Evolutionary conservation across 2,888 invertebrate species (phyloP), one percentile per base, ranked within the genome.

Genomic region (Nephrotoma flavescens): DNA sequence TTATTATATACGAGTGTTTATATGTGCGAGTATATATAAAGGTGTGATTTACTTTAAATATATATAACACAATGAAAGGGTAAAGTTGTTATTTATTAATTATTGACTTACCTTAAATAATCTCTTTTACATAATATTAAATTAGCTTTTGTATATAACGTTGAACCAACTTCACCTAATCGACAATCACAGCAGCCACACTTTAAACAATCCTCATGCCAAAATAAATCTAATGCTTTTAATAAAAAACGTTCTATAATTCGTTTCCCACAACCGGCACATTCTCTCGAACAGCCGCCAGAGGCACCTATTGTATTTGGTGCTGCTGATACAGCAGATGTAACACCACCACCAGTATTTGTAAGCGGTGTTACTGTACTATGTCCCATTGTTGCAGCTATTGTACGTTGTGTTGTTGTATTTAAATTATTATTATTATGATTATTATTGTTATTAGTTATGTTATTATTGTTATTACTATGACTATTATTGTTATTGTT

Each of bases 161-260:
- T 97, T 87, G 97, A 96, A 88, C 97, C 97, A 71, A 97, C 97
- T 92, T 98, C 97, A 0, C 97, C 97, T n/a, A 98, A 94, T 86
- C 97, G 93, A 91, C 97, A 97, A 92, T 97, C 97, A 90, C 98
- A 98, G 92, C 97, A 97, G 87, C 97, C 96, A 90, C 97, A 97
- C 90, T 97, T 97, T 88, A 98, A 94, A 90, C 97, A 97, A 92
- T 97, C 97, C 89, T 98, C 97, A 92, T 98, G 98, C 97, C 98
- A 98, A 92, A 95, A 96, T 90, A 97, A 93, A 91, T 97, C 97
- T 92, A 97, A 93, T 0, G 97, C 97, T 90, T 96, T 96, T 89
- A 97, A 93, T 84, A 97, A 94, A 91, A 93, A 96, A 91, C 96
- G 92, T 91, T 97, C 97, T 2, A 95, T 95, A 91, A 97, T 97